Evolutionary conservation across 2,888 invertebrate genomes (phyloP), one percentile per base, ranked within the genome.

Genomic region (Perizoma affinitatum): DNA sequence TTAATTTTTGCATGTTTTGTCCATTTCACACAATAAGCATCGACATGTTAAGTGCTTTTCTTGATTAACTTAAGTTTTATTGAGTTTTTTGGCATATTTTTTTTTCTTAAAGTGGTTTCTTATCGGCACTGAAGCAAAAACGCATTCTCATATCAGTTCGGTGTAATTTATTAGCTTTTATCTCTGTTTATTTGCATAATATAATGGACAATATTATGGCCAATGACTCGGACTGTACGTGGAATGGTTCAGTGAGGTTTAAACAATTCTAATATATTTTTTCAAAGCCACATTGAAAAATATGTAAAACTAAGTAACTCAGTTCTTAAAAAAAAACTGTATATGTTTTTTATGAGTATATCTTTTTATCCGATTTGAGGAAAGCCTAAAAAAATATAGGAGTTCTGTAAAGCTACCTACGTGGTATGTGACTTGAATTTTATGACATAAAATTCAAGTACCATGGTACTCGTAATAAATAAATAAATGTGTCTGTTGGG

Each of bases 81-180:
- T 54, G 54, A 41, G 47, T 41, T 42, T 48, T 66, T 66, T 66
- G 50, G 61, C 61, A 52, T 61, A 56, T 36, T 42, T 56, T 52
- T 65, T 63, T 65, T 43, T 42, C 33, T 61, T 58, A 45, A 66
- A 66, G 63, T 67, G 57, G 38, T 11, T 42, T 22, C 61, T 70
- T 70, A 70, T 70, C 70, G 55, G 48, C 54, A 7, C 5, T 45
- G 53, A 62, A 63, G 68, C 61, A 54, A 65, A 66, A 67, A 68
- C 63, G 68, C 68, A 67, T 64, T 66, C 62, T 59, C 44, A 11
- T 70, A 68, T 70, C 69, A 42, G 34, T 49, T 53, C 52, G 36
- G 60, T 69, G 59, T 69, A 69, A 72, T 67, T 69, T 72, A 72
- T 70, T 58, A 48, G 41, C 40, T 47, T 65, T 70, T 72, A 69